Evolutionary conservation across 2,113 vertebrate species (phyloP).

Genomic region (Ceyx cyanopectus): DNA sequence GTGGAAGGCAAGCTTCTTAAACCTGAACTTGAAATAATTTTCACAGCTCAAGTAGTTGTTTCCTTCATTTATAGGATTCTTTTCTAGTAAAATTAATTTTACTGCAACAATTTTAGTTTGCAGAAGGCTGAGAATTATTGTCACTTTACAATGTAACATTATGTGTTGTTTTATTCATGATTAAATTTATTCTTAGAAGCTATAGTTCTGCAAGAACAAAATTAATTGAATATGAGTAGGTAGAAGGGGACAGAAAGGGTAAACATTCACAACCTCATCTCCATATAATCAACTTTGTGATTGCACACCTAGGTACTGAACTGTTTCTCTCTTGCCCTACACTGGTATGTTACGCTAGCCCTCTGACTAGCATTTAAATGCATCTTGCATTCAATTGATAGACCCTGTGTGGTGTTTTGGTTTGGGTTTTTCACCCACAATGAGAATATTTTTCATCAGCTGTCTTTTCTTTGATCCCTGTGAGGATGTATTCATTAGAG

Average conservation of each 20-base stretch:
- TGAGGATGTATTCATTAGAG: not conserved
- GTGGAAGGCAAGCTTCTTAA: not conserved
- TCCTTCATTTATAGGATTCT: not conserved
- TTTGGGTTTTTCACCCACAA: accelerated
- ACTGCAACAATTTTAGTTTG: not conserved
- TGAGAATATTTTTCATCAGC: not conserved
- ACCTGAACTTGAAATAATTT: not conserved
- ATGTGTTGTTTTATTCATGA: conserved; percentile 43
- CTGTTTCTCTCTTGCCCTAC: not conserved
- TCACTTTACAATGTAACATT: not conserved
- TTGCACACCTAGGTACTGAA: not conserved
- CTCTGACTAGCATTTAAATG: not conserved
- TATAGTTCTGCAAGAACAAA: not conserved
- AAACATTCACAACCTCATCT: not conserved
- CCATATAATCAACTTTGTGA: not conserved
- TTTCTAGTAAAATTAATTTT: not conserved
- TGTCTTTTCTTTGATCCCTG: not conserved
- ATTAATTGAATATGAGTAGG: not conserved
- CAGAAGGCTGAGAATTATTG: not conserved
- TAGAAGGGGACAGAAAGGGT: not conserved
- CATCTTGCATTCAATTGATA: not conserved
- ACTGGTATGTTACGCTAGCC: not conserved
- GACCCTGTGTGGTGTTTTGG: not conserved
- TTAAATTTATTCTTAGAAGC: conserved; percentile 31
- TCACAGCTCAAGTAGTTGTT: not conserved